Evolutionary conservation across 1,140 invertebrate species (phyloP).

Genomic region (Trigoniulus corallinus): DNA sequence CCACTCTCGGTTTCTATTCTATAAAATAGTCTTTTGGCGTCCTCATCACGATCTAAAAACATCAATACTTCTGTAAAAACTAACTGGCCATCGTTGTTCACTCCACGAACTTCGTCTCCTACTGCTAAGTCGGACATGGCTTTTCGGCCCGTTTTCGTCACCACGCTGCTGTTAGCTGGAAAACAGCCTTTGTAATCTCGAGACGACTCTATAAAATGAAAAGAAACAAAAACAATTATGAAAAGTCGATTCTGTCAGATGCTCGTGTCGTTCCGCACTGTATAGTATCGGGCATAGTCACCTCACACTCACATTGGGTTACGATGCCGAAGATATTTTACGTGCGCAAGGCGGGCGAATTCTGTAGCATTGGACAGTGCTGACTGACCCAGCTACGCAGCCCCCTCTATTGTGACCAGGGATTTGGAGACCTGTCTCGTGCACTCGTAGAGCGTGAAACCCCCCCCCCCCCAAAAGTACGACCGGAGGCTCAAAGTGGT

Average conservation of each 20-base stretch:
- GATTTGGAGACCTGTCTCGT: no score
- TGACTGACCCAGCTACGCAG: no score
- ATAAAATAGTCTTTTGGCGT: conserved; percentile 48
- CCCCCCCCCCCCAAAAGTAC: no score
- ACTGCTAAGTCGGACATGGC: conserved; percentile 43
- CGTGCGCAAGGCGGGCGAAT: no score
- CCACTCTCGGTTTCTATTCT: conserved; percentile 50
- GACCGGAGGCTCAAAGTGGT: no score
- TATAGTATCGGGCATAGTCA: no score
- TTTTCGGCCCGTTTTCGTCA: conserved; percentile 34
- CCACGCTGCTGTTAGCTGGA: conserved; percentile 41
- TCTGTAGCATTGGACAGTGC: no score
- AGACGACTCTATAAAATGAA: conserved; percentile 67
- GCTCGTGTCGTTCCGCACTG: conserved; percentile 1
- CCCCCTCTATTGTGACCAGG: no score
- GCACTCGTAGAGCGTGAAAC: no score
- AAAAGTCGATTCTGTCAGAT: conserved; percentile 4
- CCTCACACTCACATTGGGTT: no score
- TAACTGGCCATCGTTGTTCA: conserved; percentile 41
- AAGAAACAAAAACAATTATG: conserved; percentile 14
- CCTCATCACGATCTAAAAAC: conserved; percentile 65
- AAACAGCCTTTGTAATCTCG: conserved; percentile 68
- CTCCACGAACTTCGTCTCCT: conserved; percentile 66
- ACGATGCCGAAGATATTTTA: no score
- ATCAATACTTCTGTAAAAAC: conserved; percentile 71